Conservation (phyloP, 2,888 invertebrate species). For the Drosophila formosana region DNA sequence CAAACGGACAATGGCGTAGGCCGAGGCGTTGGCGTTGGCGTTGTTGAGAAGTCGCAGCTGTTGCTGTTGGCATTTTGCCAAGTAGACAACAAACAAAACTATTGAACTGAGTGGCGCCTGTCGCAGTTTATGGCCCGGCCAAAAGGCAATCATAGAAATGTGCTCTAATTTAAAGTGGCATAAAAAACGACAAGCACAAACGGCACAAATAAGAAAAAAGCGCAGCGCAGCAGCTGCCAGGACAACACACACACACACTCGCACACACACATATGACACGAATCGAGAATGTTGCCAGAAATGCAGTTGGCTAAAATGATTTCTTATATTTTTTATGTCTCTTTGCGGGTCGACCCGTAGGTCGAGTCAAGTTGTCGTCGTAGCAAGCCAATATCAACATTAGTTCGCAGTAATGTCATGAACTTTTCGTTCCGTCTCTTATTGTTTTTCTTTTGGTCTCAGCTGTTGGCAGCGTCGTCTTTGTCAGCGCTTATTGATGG, state of each 20-base stretch:
- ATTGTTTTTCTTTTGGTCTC: slow-evolving; percentile 48
- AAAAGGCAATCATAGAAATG: slow-evolving; percentile 78
- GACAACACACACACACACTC: slow-evolving; percentile 5
- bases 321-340: slow-evolving; percentile 66
- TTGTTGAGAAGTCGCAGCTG: slow-evolving; percentile 45
- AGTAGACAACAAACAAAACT: slow-evolving; percentile 77
- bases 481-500: slow-evolving; percentile 80
- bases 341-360: slow-evolving; percentile 44
- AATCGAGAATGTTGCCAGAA: slow-evolving; percentile 58
- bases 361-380: slow-evolving; percentile 27
- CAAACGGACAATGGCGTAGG: slow-evolving; percentile 9
- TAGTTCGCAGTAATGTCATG: slow-evolving; percentile 76
- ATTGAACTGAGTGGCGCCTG: slow-evolving; percentile 76
- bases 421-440: slow-evolving; percentile 50
- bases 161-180: slow-evolving; percentile 78
- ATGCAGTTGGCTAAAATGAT: slow-evolving; percentile 74
- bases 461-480: slow-evolving; percentile 75
- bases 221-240: slow-evolving; percentile 25
- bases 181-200: slow-evolving; percentile 49
- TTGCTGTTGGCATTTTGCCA: slow-evolving; percentile 68
- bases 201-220: slow-evolving; percentile 37
- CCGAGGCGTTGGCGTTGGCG: slow-evolving; percentile 34
- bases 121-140: slow-evolving; percentile 67
- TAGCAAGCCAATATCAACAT: slow-evolving; percentile 73
- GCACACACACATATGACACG: slow-evolving; percentile 30